Evolutionary conservation across 2,888 invertebrate genomes (phyloP), one percentile per base, ranked within the genome.

Genomic region (Agrochola litura): DNA sequence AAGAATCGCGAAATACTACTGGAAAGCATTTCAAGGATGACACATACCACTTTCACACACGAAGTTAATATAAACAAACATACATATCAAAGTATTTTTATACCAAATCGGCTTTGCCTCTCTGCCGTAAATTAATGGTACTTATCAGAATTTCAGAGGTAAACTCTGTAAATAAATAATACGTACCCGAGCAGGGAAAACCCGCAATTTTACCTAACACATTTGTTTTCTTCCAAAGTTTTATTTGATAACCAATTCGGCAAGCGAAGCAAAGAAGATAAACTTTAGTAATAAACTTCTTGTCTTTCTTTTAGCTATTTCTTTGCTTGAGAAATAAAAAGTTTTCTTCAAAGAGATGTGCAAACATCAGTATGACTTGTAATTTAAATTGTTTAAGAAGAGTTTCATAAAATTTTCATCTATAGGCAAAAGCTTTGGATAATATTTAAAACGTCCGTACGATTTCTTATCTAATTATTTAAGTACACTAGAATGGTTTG

Each of bases 211-310:
- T 78, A 77, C 73, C 67, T 56, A 83, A 78, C 84, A 82, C 84
- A 84, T 86, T 88, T 83, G 81, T 87, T 88, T 89, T 87, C 82
- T 79, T 73, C 79, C 72, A 86, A 86, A 89, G 86, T 90, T 90
- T 89, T 86, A 89, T 89, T 89, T 87, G 86, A 88, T 87, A 90
- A 87, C 81, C 87, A 85, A 88, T 89, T 89, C 86, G 74, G 83
- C 83, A 82, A 86, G 85, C 86, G 79, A 82, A 49, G 82, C 78
- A 81, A 85, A 87, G 84, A 87, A 87, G 79, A 90, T 86, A 89
- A 91, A 90, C 89, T 91, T 91, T 84, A 71, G 79, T 86, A 87
- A 90, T 89, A 91, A 89, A 90, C 88, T 89, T 89, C 83, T 85
- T 87, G 87, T 86, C 85, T 87, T 85, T 85, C 85, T 86, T 74